Evolutionary conservation across 2,888 invertebrate genomes (phyloP).

Genomic region (Polymixis lichenea): DNA sequence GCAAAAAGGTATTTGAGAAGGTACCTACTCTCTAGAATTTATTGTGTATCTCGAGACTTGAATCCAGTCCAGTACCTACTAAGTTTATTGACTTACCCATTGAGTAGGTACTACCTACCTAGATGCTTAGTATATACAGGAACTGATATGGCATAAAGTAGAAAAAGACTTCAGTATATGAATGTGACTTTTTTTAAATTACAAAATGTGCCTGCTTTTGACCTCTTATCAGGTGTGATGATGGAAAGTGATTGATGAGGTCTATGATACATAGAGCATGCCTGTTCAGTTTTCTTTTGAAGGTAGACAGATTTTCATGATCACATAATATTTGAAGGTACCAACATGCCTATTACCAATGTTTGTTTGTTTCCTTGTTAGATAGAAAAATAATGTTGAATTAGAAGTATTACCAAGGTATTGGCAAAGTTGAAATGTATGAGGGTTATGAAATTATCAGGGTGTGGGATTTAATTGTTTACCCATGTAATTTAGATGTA

Average conservation of each 20-base stretch:
- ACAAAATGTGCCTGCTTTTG: too few relatives aligned
- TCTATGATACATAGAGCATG: too few relatives aligned
- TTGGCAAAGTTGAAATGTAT: background rate
- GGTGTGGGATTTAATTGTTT: constrained; percentile 2
- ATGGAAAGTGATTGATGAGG: too few relatives aligned
- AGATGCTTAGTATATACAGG: too few relatives aligned
- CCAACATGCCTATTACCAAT: background rate
- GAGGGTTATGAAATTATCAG: background rate
- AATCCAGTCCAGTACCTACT: background rate
- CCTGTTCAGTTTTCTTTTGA: too few relatives aligned
- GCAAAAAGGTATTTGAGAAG: background rate
- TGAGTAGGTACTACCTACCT: too few relatives aligned
- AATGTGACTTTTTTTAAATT: too few relatives aligned
- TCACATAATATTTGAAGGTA: background rate
- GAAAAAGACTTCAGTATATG: too few relatives aligned
- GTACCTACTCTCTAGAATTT: background rate
- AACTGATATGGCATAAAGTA: background rate
- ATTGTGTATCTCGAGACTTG: background rate
- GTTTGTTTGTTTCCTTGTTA: background rate
- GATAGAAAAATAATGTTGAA: background rate
- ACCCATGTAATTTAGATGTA: background rate
- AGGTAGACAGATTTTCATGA: too few relatives aligned
- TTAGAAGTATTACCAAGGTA: constrained; percentile 11
- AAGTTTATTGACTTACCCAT: too few relatives aligned
- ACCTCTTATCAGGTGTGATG: too few relatives aligned